Evolutionary conservation across 2,113 vertebrate genomes (phyloP).

Genomic region (Pagrus major): DNA sequence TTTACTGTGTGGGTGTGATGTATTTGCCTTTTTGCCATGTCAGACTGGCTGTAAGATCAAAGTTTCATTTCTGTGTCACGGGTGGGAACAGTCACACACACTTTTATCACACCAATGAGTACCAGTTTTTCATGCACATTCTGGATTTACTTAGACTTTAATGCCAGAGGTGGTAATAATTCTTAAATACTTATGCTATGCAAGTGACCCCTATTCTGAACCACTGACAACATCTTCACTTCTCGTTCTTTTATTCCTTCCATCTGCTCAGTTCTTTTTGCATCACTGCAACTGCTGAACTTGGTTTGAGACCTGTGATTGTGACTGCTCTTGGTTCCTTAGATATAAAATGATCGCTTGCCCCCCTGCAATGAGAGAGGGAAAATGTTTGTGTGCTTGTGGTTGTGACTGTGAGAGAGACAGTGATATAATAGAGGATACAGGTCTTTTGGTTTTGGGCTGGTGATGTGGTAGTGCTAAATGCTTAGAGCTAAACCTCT

Average conservation of each 20-base stretch:
- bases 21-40: not conserved
- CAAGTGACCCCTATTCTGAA: conserved; percentile 17
- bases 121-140: conserved; percentile 7
- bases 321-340: not conserved
- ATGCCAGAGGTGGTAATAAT: conserved; percentile 32
- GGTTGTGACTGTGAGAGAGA: too few relatives aligned
- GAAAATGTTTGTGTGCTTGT: too few relatives aligned
- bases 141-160: conserved; percentile 15
- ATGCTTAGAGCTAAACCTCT: too few relatives aligned
- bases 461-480: too few relatives aligned
- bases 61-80: conserved; percentile 34
- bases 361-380: too few relatives aligned
- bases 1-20: conserved; percentile 6
- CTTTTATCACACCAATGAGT: conserved; percentile 28
- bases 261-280: not conserved
- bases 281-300: not conserved
- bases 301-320: not conserved
- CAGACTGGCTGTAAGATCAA: conserved; percentile 47
- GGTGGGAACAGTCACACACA: not conserved
- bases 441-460: too few relatives aligned
- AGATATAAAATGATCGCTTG: too few relatives aligned
- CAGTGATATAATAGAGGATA: too few relatives aligned
- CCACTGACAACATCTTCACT: not conserved
- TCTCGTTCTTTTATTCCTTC: not conserved
- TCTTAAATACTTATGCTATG: conserved; percentile 33